Conservation (phyloP, 2,113 vertebrate species). For the Ptychochromis oligacanthus region DNA sequence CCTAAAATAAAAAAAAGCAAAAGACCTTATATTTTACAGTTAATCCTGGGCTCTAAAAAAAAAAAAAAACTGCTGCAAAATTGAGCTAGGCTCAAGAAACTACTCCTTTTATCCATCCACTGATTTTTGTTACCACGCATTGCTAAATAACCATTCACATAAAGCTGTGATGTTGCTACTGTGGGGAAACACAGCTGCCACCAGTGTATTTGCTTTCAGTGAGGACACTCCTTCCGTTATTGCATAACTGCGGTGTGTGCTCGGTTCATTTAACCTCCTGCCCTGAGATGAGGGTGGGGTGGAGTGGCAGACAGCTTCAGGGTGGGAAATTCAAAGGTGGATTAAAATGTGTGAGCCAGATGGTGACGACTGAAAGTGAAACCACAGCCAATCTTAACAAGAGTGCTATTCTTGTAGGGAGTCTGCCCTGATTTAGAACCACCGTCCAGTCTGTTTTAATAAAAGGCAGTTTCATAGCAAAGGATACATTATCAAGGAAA, state of each 20-base stretch:
- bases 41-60: neutral
- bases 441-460: neutral
- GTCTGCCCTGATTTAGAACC: neutral
- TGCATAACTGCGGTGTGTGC: conserved; percentile 42
- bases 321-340: conserved; percentile 41
- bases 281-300: neutral
- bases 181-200: neutral
- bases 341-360: conserved; percentile 53
- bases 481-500: too few species aligned
- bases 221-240: conserved; percentile 52
- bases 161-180: neutral
- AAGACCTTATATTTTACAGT: neutral
- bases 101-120: fast-evolving
- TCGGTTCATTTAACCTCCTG: conserved; percentile 10
- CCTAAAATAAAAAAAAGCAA: too few species aligned
- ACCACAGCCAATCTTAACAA: conserved; percentile 3
- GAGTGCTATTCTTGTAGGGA: neutral
- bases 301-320: neutral
- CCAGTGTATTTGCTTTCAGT: neutral
- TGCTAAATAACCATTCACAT: neutral
- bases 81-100: neutral
- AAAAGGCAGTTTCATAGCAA: too few species aligned
- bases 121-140: neutral
- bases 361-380: conserved; percentile 5
- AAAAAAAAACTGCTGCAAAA: neutral